Base-by-base conservation (phyloP, 2,113 vertebrate species). In the Ondatra zibethicus region DNA sequence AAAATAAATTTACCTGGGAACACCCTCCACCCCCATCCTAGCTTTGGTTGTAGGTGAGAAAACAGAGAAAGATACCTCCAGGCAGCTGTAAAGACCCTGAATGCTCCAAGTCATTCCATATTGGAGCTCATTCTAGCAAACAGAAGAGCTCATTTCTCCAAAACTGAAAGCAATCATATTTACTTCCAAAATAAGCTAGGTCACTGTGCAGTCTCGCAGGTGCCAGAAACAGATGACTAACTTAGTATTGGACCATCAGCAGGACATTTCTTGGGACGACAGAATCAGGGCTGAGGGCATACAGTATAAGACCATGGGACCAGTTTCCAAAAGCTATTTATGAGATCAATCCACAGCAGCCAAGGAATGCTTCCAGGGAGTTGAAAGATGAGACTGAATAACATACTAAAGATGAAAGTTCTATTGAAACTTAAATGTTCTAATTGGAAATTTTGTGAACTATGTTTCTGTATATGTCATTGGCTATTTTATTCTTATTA, bases 311-410 rank as follows among this genome's bases (percentile, higher is more conserved):
- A 73, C 42, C 52, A 31, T 55, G 52, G 42, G 66, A 87, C 23
- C 2, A 52, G n/a, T 92, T 97, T 93, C 66, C 58, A 39, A 91
- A 96, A 97, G 91, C 88, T 78, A 50, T 94, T 95, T 86, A 47
- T 77, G 45, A 89, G 55, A 82, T 89, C 95, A 88, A 29, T 96
- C 45, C 1, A 0, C 11, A 90, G 50, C 45, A 92, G 36, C 89
- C 42, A n/a, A 42, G 55, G 77, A 77, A 65, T 45, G 86, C 76
- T 95, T 88, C 94, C 96, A 93, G 47, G 61, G 12, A 86, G 36
- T 87, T 93, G 81, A 88, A 96, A 94, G 82, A 52, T n/a, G 33
- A 92, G 63, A 84, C 31, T 66, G 88, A 55, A 61, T 72, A 63
- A 95, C 36, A 68, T 36, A 16, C n/a, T 39, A 66, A 82, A 89